phyloP scores from a whole-genome alignment of 1,140 invertebrate genomes.

The Triops longicaudatus region DNA sequence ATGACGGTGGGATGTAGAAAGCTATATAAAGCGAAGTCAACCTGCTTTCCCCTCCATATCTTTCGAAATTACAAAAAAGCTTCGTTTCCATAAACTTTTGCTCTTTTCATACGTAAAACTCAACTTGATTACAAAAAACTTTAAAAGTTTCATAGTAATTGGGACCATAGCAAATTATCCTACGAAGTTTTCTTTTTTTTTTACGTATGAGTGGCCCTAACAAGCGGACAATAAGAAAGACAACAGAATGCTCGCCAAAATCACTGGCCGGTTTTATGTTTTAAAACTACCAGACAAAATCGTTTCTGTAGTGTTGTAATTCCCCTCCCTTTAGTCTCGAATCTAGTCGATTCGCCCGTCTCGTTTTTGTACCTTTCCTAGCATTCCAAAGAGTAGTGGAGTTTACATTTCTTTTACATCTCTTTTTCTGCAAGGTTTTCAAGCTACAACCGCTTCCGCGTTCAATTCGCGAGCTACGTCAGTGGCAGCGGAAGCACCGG shows the following conservation, averaged over 20 bases:
- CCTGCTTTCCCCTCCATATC: neutral
- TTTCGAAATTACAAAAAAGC: neutral
- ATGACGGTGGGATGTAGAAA: constrained; percentile 12
- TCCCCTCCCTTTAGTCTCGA: neutral
- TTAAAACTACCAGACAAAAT: neutral
- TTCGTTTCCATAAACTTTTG: neutral
- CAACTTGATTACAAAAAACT: neutral
- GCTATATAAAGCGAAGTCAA: neutral
- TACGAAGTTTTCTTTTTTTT: neutral
- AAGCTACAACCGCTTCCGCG: constrained; percentile 27
- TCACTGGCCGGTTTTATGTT: neutral
- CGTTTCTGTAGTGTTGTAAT: no score
- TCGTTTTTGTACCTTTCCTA: neutral
- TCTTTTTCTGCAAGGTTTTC: neutral
- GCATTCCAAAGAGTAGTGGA: neutral
- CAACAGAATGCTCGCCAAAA: neutral
- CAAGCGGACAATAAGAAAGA: constrained; percentile 15
- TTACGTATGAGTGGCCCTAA: constrained; percentile 14
- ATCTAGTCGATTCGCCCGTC: neutral
- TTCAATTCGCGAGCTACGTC: constrained; percentile 24
- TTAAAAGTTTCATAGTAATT: neutral
- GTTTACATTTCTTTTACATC: neutral
- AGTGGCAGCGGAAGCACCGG: constrained; percentile 19
- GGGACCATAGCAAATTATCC: neutral
- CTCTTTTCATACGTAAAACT: neutral